Base-by-base conservation (phyloP, 2,888 invertebrate species). In the Scaptodrosophila latifasciaeformis region DNA sequence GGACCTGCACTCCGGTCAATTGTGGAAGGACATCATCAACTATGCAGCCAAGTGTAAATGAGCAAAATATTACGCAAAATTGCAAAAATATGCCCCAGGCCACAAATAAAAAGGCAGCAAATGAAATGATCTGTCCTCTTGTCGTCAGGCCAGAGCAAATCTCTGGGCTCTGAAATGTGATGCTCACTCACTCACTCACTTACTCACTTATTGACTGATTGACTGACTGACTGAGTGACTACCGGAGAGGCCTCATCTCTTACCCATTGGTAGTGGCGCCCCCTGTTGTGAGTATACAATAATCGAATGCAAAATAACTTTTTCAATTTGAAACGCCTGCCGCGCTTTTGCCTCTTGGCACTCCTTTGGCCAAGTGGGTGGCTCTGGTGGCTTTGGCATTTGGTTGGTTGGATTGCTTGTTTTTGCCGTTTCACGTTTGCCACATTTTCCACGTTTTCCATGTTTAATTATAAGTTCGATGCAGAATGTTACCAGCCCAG, bases 271-370 rank as follows among this genome's bases (percentile, higher is more conserved):
- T n/a, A n/a, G n/a, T n/a, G n/a, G n/a, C n/a, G n/a, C n/a, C n/a
- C n/a, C n/a, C n/a, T n/a, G n/a, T n/a, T n/a, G n/a, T n/a, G n/a
- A n/a, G n/a, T n/a, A n/a, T 49, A 58, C 53, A 54, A 55, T 78
- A 75, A 78, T 71, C 79, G 66, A 75, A 75, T 78, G 79, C 81
- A 75, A 80, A 75, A 56, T 64, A 75, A 66, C 60, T 71, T 80
- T 75, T 75, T 75, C 79, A 68, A 75, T 78, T 80, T 66, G 60
- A 10, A 43, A 29, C 63, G 59, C 59, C 64, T 54, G 58, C 58
- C 54, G 40, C 45, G 52, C 31, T 56, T 37, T 57, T 65, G 55
- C 43, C 44, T 35, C 43, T 13, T 21, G 39, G 44, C 29, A 40
- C 49, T 30, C 30, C 6, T 9, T 5, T n/a, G n/a, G n/a, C n/a